A percentile compares a stretch with the other conserved stretches of the same genome.
phyloP scores from a whole-genome alignment of 2,113 vertebrate genomes.

The Rana temporaria region DNA sequence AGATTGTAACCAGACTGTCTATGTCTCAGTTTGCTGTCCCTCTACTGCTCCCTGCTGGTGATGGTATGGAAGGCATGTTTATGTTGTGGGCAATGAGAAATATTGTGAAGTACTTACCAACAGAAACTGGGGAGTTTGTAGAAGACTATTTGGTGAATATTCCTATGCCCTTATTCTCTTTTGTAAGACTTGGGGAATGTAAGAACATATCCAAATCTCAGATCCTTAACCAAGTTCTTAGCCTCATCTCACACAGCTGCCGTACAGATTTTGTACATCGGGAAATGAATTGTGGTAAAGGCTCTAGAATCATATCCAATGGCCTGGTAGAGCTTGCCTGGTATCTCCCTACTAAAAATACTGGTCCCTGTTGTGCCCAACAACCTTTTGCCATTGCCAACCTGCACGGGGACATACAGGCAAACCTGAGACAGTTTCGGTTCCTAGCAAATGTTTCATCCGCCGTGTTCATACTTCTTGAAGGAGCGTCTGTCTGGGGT shows the following conservation, averaged over 20 bases:
- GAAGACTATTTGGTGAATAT: slow-evolving; percentile 64
- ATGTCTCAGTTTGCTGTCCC: slow-evolving; percentile 79
- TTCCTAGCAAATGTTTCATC: slow-evolving; percentile 63
- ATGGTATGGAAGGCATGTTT: slow-evolving; percentile 65
- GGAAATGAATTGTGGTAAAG: slow-evolving; percentile 62
- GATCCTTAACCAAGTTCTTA: slow-evolving; percentile 74
- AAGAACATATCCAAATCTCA: slow-evolving; percentile 75
- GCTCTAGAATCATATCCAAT: slow-evolving; percentile 71
- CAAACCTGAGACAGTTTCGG: slow-evolving; percentile 66
- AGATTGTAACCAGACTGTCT: slow-evolving; percentile 73
- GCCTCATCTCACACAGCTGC: slow-evolving; percentile 64
- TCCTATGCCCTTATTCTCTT: slow-evolving; percentile 76
- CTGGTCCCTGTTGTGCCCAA: slow-evolving; percentile 38
- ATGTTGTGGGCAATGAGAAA: slow-evolving; percentile 74
- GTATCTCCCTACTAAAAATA: slow-evolving; percentile 68
- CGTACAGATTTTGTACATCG: slow-evolving; percentile 72
- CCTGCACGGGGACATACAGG: slow-evolving; percentile 64
- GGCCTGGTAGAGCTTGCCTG: slow-evolving; percentile 79
- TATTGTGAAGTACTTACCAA: slow-evolving; percentile 64
- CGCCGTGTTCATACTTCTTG: slow-evolving; percentile 64
- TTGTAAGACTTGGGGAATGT: slow-evolving; percentile 73
- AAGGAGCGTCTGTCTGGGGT: slow-evolving; percentile 63
- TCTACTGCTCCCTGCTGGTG: slow-evolving; percentile 73
- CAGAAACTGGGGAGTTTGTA: slow-evolving; percentile 48
- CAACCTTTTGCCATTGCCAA: slow-evolving; percentile 64